Evolutionary conservation across 2,888 invertebrate species (phyloP).

Genomic region (Physocephala rufipes): DNA sequence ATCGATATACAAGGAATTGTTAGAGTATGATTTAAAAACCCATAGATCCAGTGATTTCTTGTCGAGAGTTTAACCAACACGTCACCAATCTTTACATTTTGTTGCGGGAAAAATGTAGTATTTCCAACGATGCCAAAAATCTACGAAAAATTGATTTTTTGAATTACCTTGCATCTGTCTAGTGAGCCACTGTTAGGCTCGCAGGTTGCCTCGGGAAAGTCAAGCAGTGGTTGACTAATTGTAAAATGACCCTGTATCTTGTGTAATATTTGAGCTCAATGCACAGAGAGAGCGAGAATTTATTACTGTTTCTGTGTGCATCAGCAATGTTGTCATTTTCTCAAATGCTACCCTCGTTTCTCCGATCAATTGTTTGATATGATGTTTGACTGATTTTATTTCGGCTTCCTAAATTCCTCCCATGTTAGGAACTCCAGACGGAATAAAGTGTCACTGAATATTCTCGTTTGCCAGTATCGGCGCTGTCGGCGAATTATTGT

Average conservation of each 20-base stretch:
- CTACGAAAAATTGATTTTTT: neutral
- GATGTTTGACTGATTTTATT: too few relatives aligned
- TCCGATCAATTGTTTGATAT: too few relatives aligned
- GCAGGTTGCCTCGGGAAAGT: too few relatives aligned
- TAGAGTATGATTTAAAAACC: neutral
- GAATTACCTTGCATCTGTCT: conserved; percentile 7
- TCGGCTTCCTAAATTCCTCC: too few relatives aligned
- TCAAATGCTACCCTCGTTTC: too few relatives aligned
- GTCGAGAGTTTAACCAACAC: conserved; percentile 17
- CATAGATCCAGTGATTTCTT: neutral
- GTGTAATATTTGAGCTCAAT: neutral
- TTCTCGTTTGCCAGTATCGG: too few relatives aligned
- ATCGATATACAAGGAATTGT: too few relatives aligned
- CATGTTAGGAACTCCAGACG: too few relatives aligned
- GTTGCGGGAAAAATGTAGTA: conserved; percentile 10
- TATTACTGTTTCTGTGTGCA: too few relatives aligned
- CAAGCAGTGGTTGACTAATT: conserved; percentile 22
- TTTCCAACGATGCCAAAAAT: conserved; percentile 29
- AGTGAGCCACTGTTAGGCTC: neutral
- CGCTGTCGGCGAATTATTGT: too few relatives aligned
- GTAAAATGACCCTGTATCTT: conserved; percentile 15
- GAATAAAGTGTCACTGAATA: too few relatives aligned
- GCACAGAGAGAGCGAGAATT: neutral
- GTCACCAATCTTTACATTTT: conserved; percentile 15
- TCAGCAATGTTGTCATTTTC: too few relatives aligned